These are phyloP conservation scores for Chelon labrosus DNA, from an alignment of 2,797 vertebrate genomes.

Conservation along the genomic window DNA sequence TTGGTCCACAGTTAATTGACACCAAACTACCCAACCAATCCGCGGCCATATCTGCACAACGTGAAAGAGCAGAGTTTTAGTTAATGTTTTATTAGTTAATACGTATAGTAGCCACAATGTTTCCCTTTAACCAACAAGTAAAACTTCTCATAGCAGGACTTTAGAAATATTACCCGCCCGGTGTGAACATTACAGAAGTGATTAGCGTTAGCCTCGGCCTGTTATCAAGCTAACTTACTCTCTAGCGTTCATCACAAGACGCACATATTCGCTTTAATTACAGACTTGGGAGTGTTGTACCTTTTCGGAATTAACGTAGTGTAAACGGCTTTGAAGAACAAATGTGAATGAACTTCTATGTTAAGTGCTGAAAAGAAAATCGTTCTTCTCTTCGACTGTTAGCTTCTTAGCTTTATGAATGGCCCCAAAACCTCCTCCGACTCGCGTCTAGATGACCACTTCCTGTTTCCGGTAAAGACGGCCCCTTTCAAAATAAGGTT, in stretches of 20 bases:
- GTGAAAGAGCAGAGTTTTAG: neutral
- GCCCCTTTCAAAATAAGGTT: constrained; percentile 66
- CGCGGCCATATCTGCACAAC: constrained; percentile 87
- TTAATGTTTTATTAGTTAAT: neutral
- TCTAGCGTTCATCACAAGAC: constrained; percentile 3
- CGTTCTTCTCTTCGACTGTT: constrained; percentile 13
- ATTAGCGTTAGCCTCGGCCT: constrained; percentile 52
- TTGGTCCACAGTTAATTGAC: constrained; percentile 96
- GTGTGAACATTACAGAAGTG: constrained; percentile 4
- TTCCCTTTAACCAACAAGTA: rapidly evolving
- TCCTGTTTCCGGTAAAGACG: constrained; percentile 50
- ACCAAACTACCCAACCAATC: constrained; percentile 98
- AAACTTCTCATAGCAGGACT: neutral
- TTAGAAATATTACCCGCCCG: neutral
- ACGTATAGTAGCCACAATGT: rapidly evolving
- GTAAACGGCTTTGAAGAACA: neutral
- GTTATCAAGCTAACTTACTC: constrained; percentile 20
- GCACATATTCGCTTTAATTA: neutral
- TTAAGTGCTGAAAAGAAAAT: constrained; percentile 5
- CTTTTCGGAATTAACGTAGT: constrained; percentile 2
- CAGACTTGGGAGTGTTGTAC: neutral
- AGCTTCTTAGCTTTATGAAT: constrained; percentile 45
- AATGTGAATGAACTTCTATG: neutral
- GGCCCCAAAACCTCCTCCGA: neutral
- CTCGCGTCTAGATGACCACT: constrained; percentile 6